Percentiles rank a stretch among this genome's conserved stretches.
phyloP scores from a whole-genome alignment of 1,140 invertebrate species.

The Microplitis demolitor region DNA sequence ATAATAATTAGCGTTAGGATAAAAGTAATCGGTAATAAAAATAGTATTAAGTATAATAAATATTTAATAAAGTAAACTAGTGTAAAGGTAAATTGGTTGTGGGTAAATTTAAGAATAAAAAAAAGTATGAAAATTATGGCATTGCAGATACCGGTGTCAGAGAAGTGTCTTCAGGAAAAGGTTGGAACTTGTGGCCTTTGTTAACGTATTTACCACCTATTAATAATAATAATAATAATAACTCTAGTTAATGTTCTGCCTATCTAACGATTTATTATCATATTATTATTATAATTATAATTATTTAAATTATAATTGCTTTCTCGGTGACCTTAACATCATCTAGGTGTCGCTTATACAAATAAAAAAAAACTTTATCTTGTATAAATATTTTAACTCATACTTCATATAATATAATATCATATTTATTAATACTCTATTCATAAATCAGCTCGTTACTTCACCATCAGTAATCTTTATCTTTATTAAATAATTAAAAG shows the following conservation, averaged over 20 bases:
- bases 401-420: neutral
- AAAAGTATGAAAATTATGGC: conserved; percentile 55
- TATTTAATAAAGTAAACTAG: neutral
- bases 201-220: conserved; percentile 56
- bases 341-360: conserved; percentile 44
- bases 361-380: conserved; percentile 22
- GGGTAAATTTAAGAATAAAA: conserved; percentile 35
- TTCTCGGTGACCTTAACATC: conserved; percentile 50
- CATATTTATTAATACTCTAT: neutral
- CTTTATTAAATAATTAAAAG: too few species aligned
- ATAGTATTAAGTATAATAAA: neutral
- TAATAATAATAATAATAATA: conserved; percentile 3
- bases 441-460: too few species aligned
- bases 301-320: conserved; percentile 10
- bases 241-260: conserved; percentile 40
- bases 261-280: conserved; percentile 48
- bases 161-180: conserved; percentile 60
- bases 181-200: conserved; percentile 56
- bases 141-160: conserved; percentile 61
- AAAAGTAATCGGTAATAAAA: neutral
- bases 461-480: too few species aligned
- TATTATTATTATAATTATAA: too few species aligned
- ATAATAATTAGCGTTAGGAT: too few species aligned
- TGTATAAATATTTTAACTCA: neutral
- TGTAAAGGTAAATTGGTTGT: conserved; percentile 3